Evolutionary conservation across 2,888 invertebrate species (phyloP).

Genomic region (Callyntrura sp.): DNA sequence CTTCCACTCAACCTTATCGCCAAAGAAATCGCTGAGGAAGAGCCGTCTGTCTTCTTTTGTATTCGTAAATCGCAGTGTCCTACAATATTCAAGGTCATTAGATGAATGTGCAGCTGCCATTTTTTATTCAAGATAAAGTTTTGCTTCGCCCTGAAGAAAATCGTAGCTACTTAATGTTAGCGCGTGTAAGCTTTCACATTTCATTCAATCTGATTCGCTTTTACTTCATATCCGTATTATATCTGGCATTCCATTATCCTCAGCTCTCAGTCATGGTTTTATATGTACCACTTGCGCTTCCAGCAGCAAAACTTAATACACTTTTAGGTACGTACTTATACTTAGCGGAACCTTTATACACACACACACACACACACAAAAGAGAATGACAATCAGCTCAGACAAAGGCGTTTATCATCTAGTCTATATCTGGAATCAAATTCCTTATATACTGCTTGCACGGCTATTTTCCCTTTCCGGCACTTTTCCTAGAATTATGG

Average conservation of each 20-base stretch:
- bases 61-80: slow-evolving; percentile 12
- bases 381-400: no score
- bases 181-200: slow-evolving; percentile 9
- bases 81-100: slow-evolving; percentile 47
- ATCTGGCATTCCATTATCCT: slow-evolving; percentile 14
- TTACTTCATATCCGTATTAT: no score
- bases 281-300: no score
- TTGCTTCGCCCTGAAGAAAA: slow-evolving; percentile 8
- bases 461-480: no score
- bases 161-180: slow-evolving; percentile 6
- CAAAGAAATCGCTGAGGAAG: background rate
- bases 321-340: no score
- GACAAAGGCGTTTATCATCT: no score
- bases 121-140: slow-evolving; percentile 22
- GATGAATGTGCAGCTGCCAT: slow-evolving; percentile 43
- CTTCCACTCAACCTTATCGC: background rate
- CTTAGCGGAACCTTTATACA: no score
- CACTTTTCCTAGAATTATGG: no score
- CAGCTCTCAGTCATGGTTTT: slow-evolving; percentile 10
- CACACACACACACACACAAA: no score
- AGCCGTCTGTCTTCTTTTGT: slow-evolving; percentile 29
- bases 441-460: no score
- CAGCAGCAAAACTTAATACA: no score
- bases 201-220: background rate
- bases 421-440: no score